phyloP scores from a whole-genome alignment of 2,797 vertebrate genomes.

The Acrossocheilus wenchowensis region DNA sequence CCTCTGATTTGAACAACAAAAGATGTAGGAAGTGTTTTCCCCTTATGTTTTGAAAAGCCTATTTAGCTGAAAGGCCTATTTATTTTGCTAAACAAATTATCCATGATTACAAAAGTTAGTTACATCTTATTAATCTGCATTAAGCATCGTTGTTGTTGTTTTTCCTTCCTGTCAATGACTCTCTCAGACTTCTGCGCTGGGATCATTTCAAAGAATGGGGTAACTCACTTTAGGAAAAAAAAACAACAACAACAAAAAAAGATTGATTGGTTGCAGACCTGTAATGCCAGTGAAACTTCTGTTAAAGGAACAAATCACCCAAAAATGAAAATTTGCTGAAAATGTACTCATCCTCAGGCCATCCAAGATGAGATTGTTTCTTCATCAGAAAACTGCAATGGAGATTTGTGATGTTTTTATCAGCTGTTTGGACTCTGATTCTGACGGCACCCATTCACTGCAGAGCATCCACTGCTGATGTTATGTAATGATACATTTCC shows the following conservation, averaged over 20 bases:
- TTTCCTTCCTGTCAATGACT: background rate
- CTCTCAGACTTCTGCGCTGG: background rate
- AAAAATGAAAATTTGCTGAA: too few relatives aligned
- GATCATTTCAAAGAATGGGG: background rate
- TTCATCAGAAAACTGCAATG: too few relatives aligned
- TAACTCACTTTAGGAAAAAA: background rate
- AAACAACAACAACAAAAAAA: too few relatives aligned
- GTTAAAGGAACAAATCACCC: too few relatives aligned
- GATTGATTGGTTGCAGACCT: background rate
- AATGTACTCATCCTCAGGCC: too few relatives aligned
- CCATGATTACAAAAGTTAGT: background rate
- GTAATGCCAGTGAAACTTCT: background rate
- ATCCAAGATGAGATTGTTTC: too few relatives aligned
- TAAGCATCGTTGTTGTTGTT: background rate
- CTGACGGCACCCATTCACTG: background rate
- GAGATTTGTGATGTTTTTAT: background rate
- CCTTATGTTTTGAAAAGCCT: background rate
- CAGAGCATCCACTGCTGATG: background rate
- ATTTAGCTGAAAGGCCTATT: background rate
- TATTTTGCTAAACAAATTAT: background rate
- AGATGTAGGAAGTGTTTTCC: background rate
- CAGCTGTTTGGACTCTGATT: background rate
- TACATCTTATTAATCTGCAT: background rate
- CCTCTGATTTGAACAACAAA: background rate
- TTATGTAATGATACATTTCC: background rate